Conservation (phyloP, 2,888 invertebrate genomes). For the Microctonus hyperodae region DNA sequence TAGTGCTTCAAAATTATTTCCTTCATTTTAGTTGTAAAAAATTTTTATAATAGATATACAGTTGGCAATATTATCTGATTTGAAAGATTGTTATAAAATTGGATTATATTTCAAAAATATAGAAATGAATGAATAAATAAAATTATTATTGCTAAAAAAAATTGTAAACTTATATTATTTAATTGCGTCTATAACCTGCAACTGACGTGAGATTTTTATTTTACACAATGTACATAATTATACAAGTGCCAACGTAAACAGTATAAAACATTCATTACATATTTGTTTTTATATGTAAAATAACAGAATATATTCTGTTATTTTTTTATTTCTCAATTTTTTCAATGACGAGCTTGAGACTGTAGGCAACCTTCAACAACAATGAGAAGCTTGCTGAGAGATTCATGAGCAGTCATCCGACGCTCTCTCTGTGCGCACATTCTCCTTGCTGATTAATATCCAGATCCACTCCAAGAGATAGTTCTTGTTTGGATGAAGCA, state of each 20-base stretch:
- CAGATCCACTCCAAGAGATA: slow-evolving; percentile 54
- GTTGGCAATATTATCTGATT: not conserved
- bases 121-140: too few species aligned
- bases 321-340: slow-evolving; percentile 30
- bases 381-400: slow-evolving; percentile 22
- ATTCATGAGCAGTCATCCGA: slow-evolving; percentile 27
- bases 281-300: too few species aligned
- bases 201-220: not conserved
- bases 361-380: not conserved
- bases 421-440: slow-evolving; percentile 18
- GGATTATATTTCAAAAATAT: not conserved
- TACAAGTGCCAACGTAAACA: not conserved
- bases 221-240: not conserved
- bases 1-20: not conserved
- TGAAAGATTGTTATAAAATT: not conserved
- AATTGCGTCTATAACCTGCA: too few species aligned
- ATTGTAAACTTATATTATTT: too few species aligned
- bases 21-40: not conserved
- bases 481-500: slow-evolving; percentile 60
- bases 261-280: not conserved
- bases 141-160: too few species aligned
- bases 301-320: slow-evolving; percentile 16
- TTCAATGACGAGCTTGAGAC: slow-evolving; percentile 25
- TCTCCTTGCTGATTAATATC: slow-evolving; percentile 53
- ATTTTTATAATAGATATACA: too few species aligned